These are phyloP conservation scores for Endotricha flammealis DNA, from an alignment of 2,888 invertebrate species.

Conservation along the genomic window DNA sequence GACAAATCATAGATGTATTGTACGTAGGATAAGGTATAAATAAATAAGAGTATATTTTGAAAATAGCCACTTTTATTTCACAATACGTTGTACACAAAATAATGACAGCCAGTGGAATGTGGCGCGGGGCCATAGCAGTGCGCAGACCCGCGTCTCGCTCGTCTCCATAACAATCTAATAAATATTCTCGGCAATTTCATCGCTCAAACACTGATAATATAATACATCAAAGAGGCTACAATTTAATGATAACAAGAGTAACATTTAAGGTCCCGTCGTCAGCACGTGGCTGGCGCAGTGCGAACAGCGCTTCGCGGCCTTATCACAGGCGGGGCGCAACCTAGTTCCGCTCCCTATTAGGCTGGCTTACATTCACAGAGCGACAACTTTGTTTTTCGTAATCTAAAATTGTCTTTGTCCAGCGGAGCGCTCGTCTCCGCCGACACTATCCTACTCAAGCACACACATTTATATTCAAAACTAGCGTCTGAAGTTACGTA, in stretches of 20 bases:
- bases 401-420: too few relatives aligned
- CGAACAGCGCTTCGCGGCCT: too few relatives aligned
- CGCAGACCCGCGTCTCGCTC: too few relatives aligned
- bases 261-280: conserved; percentile 23
- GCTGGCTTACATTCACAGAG: too few relatives aligned
- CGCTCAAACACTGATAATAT: conserved; percentile 12
- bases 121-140: neutral
- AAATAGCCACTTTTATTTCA: conserved; percentile 43
- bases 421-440: too few relatives aligned
- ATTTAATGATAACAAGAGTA: conserved; percentile 20
- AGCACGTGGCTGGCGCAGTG: too few relatives aligned
- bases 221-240: neutral
- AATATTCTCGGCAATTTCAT: neutral
- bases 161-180: neutral
- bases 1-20: conserved; percentile 23
- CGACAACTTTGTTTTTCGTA: too few relatives aligned
- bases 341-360: too few relatives aligned
- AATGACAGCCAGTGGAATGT: conserved; percentile 22
- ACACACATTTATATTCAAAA: too few relatives aligned
- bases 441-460: too few relatives aligned
- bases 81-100: conserved; percentile 16
- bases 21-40: conserved; percentile 39
- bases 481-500: too few relatives aligned
- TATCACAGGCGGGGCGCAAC: too few relatives aligned
- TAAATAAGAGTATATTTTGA: conserved; percentile 48